These are phyloP conservation scores for Podarcis raffonei DNA, from an alignment of 2,113 vertebrate species.

Conservation along the genomic window DNA sequence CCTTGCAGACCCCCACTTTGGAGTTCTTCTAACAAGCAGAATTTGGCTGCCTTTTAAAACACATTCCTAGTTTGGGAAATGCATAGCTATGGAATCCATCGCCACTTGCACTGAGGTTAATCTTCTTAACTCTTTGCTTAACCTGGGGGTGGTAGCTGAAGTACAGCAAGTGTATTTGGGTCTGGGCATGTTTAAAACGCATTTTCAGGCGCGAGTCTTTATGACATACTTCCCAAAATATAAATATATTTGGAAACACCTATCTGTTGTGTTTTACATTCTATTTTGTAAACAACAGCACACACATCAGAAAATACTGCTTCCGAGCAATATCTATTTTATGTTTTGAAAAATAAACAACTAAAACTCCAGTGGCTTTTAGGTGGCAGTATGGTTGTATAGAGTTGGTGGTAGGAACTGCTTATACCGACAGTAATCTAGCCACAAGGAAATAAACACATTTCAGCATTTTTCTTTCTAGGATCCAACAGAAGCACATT, in stretches of 20 bases:
- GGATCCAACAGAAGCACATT: neutral
- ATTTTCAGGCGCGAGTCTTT: constrained; percentile 21
- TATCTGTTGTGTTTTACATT: neutral
- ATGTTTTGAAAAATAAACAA: neutral
- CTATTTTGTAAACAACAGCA: neutral
- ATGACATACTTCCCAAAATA: neutral
- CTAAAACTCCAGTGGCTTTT: neutral
- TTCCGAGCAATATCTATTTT: neutral
- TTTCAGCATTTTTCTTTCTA: neutral
- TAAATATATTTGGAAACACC: neutral
- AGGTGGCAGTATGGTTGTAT: constrained; percentile 6
- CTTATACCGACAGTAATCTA: constrained; percentile 24
- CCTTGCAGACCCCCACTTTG: constrained; percentile 79
- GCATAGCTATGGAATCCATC: constrained; percentile 54
- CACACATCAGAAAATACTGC: neutral
- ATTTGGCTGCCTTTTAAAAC: constrained; percentile 79
- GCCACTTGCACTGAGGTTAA: constrained; percentile 66
- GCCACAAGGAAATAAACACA: constrained; percentile 26
- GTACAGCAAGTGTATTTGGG: constrained; percentile 17
- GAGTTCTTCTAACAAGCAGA: constrained; percentile 82
- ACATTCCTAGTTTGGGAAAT: constrained; percentile 68
- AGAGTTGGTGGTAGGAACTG: neutral
- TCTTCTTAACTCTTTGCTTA: constrained; percentile 72
- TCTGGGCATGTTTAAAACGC: constrained; percentile 21
- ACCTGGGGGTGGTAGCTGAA: neutral